Base-by-base conservation (phyloP, 2,888 invertebrate genomes). In the Dysmachus trigonus region DNA sequence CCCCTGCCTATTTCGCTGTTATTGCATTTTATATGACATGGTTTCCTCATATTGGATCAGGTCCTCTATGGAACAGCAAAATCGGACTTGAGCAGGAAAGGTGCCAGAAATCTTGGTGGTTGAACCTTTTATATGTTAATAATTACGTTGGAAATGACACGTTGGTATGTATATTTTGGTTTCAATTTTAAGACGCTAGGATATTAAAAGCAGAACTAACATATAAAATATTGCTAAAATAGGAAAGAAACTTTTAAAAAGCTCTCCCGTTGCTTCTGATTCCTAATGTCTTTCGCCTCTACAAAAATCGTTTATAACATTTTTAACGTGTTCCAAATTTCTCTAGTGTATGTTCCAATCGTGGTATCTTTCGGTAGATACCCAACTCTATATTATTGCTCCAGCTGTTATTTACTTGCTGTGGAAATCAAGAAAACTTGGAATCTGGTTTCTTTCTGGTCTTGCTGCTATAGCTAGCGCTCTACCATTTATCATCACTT, bases 1-100 rank as follows among this genome's bases (percentile, higher is more conserved):
- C 96, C 13, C 96, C 96, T 77, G 95, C 95, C 0, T 96, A 96
- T 89, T 90, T 94, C 86, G 93, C 96, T 0, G 93, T 96, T 18
- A 93, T 97, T 89, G 93, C 95, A 27, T 94, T 96, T 89, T 96
- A 96, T 90, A 94, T 95, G 91, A 96, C 96, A 0, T 94, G 95
- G 93, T 92, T 96, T 81, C 93, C 94, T 3, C 94, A 94, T 90
- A 91, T 96, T 31, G 95, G 95, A 22, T 94, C 94, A 88, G 97
- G 97, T 0, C 97, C 96, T 0, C 92, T 96, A 76, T 97, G 96
- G 97, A 93, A 94, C 47, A 92, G 93, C 22, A 93, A 93, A 88
- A 93, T 95, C 87, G 91, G 91, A n/a, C 89, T 94, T 47, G 94
- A 94, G 88, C 90, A 91, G 77, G 92, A 93, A 89, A 92, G 95